These are phyloP conservation scores for Caloenas nicobarica DNA, from an alignment of 2,113 vertebrate species.

Conservation along the genomic window DNA sequence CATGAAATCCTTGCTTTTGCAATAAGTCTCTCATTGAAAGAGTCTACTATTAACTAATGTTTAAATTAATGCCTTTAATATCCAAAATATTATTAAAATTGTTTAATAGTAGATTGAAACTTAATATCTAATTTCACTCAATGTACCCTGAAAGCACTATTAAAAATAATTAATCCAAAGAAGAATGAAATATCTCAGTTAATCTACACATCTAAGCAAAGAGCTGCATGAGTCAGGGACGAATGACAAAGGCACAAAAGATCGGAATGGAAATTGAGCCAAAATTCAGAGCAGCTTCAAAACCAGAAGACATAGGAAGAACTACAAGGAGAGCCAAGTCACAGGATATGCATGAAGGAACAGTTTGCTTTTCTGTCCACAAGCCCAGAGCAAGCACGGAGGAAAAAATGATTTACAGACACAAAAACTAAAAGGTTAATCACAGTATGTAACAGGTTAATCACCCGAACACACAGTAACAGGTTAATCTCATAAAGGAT, in stretches of 20 bases:
- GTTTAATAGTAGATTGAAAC: neutral
- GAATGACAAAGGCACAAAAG: conserved; percentile 19
- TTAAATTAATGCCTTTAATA: neutral
- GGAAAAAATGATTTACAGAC: neutral
- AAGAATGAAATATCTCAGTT: neutral
- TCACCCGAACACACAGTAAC: neutral
- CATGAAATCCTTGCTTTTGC: neutral
- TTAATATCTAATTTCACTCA: neutral
- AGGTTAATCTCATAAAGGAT: neutral
- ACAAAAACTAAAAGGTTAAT: neutral
- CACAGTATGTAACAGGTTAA: neutral
- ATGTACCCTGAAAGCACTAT: neutral
- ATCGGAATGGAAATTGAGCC: neutral
- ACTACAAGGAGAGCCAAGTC: neutral
- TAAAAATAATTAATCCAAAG: conserved; percentile 29
- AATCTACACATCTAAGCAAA: neutral
- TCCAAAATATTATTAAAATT: neutral
- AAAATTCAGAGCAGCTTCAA: conserved; percentile 19
- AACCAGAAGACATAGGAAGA: conserved; percentile 10
- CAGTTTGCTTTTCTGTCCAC: neutral
- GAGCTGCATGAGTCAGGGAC: neutral
- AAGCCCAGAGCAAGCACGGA: neutral
- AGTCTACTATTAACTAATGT: neutral
- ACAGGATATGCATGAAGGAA: neutral
- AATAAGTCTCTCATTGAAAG: neutral